phyloP scores from a whole-genome alignment of 1,140 invertebrate species.

The Planococcus citri region DNA sequence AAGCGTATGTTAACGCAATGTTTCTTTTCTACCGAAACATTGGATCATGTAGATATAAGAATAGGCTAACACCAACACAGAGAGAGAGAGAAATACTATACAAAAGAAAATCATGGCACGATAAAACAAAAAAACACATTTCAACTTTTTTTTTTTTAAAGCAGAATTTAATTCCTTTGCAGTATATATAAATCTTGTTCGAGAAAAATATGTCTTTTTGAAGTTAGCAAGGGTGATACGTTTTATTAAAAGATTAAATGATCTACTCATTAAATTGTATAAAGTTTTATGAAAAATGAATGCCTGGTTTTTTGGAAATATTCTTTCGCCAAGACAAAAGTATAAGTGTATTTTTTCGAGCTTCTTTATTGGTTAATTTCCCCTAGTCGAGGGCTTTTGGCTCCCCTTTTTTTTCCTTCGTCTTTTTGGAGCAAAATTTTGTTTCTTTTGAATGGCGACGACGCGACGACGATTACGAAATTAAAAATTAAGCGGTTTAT shows the following conservation, averaged over 20 bases:
- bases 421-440: too few relatives aligned
- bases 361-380: too few relatives aligned
- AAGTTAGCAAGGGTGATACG: background rate
- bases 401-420: too few relatives aligned
- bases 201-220: background rate
- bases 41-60: background rate
- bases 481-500: too few relatives aligned
- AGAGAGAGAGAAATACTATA: too few relatives aligned
- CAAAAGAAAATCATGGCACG: background rate
- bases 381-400: too few relatives aligned
- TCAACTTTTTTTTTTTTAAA: constrained; percentile 6
- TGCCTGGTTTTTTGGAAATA: background rate
- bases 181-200: background rate
- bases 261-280: constrained; percentile 3
- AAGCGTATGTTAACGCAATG: background rate
- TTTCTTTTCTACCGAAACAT: background rate
- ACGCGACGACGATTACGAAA: too few relatives aligned
- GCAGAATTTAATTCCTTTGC: background rate
- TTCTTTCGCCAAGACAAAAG: too few relatives aligned
- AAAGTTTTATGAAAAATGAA: background rate
- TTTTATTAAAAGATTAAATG: constrained; percentile 8
- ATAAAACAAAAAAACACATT: background rate
- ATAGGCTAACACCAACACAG: too few relatives aligned
- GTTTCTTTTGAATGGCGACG: too few relatives aligned
- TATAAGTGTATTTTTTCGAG: too few relatives aligned